These are phyloP conservation scores for Nephrotoma appendiculata DNA, from an alignment of 2,888 invertebrate species.

Conservation along the genomic window DNA sequence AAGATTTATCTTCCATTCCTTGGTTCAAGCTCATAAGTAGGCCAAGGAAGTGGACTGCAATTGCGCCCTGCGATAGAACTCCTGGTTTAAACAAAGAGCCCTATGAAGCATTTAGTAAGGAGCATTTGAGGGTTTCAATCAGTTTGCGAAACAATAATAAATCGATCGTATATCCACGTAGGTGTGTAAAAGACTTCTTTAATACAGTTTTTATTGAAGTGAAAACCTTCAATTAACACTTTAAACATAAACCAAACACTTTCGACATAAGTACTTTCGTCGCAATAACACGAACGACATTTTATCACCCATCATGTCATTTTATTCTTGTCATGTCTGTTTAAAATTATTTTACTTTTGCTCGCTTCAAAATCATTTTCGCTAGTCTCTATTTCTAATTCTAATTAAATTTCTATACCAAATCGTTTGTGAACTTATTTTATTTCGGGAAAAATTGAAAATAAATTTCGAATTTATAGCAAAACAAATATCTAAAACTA, in stretches of 20 bases:
- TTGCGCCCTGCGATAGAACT: not conserved
- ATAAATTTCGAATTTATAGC: not conserved
- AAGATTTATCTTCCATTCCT: no score
- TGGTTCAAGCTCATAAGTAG: no score
- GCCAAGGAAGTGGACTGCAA: no score
- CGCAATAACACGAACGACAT: not conserved
- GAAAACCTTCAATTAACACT: not conserved
- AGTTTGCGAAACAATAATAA: not conserved
- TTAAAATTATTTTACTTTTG: not conserved
- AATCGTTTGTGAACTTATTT: not conserved
- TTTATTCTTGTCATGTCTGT: not conserved
- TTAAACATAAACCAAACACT: not conserved
- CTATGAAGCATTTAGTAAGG: no score
- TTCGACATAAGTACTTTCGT: not conserved
- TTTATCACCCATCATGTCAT: not conserved
- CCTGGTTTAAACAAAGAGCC: not conserved
- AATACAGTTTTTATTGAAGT: not conserved
- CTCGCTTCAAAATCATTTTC: not conserved
- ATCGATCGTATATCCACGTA: not conserved
- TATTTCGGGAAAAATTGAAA: not conserved
- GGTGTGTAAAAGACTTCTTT: not conserved
- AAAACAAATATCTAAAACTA: not conserved
- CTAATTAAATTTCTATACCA: not conserved
- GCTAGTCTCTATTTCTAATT: not conserved
- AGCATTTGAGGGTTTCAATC: not conserved